These are phyloP conservation scores for Recurvirostra avosetta DNA, from an alignment of 2,113 vertebrate genomes.

Conservation along the genomic window DNA sequence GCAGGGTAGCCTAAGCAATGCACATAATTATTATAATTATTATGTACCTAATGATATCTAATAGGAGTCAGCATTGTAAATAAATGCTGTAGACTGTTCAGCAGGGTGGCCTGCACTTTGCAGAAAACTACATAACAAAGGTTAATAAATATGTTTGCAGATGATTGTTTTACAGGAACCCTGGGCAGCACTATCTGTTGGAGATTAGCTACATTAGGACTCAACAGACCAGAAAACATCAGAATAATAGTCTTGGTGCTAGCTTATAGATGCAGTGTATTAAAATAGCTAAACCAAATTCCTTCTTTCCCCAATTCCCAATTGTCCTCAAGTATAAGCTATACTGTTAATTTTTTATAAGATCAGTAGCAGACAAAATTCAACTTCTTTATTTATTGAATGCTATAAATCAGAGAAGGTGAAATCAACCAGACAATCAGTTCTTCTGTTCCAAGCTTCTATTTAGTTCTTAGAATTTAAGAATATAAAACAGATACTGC, in stretches of 20 bases:
- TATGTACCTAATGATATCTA: constrained; percentile 80
- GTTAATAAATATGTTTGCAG: constrained; percentile 48
- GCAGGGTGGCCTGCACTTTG: constrained; percentile 72
- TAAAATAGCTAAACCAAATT: constrained; percentile 22
- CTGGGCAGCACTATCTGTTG: constrained; percentile 59
- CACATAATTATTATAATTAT: constrained; percentile 85
- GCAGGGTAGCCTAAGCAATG: constrained; percentile 78
- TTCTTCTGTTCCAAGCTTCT: not conserved
- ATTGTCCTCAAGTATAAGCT: not conserved
- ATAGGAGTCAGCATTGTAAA: constrained; percentile 71
- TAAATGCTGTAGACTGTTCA: constrained; percentile 65
- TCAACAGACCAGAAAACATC: constrained; percentile 59
- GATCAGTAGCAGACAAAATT: not conserved
- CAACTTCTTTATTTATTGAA: not conserved
- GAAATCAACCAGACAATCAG: not conserved
- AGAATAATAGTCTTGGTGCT: constrained; percentile 44
- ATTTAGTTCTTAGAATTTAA: constrained; percentile 4
- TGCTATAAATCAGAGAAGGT: not conserved
- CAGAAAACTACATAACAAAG: constrained; percentile 60
- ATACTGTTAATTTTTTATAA: not conserved
- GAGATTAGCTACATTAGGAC: constrained; percentile 56
- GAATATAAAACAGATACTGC: not conserved
- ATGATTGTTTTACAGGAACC: constrained; percentile 60
- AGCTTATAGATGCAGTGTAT: not conserved
- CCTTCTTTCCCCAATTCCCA: not conserved